phyloP scores from a whole-genome alignment of 2,113 vertebrate species.

The Tragulus kanchil region DNA sequence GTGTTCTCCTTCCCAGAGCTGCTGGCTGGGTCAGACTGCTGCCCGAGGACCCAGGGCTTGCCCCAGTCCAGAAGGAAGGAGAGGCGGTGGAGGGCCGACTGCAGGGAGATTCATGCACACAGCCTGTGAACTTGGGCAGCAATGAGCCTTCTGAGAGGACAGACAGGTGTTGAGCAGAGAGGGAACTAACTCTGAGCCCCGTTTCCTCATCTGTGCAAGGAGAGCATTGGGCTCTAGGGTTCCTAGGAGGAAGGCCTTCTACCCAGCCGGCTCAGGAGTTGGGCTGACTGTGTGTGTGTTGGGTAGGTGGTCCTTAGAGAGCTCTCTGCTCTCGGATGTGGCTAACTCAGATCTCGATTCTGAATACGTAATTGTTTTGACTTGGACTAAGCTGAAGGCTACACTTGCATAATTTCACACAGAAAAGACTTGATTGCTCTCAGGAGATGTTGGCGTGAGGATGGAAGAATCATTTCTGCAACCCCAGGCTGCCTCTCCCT shows the following conservation, averaged over 20 bases:
- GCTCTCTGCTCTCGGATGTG: background rate
- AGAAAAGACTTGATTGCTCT: background rate
- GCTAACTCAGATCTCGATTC: background rate
- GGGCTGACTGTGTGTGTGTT: background rate
- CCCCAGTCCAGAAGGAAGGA: background rate
- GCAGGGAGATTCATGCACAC: background rate
- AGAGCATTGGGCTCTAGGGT: background rate
- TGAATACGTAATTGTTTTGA: background rate
- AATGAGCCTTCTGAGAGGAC: background rate
- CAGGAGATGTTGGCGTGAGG: background rate
- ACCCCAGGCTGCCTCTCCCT: background rate
- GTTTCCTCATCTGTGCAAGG: background rate
- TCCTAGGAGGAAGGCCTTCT: background rate
- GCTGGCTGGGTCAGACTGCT: fast-evolving
- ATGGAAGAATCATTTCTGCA: background rate
- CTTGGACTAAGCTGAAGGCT: background rate
- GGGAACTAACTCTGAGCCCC: background rate
- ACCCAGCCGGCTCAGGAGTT: background rate
- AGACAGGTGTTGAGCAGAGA: too few relatives aligned
- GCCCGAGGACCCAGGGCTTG: background rate
- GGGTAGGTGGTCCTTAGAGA: background rate
- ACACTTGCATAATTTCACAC: constrained; percentile 32
- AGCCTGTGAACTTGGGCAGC: background rate
- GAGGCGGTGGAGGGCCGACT: background rate
- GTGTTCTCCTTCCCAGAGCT: background rate